These are phyloP conservation scores for Drosophila gaucha DNA, from an alignment of 2,888 invertebrate genomes.

Conservation along the genomic window DNA sequence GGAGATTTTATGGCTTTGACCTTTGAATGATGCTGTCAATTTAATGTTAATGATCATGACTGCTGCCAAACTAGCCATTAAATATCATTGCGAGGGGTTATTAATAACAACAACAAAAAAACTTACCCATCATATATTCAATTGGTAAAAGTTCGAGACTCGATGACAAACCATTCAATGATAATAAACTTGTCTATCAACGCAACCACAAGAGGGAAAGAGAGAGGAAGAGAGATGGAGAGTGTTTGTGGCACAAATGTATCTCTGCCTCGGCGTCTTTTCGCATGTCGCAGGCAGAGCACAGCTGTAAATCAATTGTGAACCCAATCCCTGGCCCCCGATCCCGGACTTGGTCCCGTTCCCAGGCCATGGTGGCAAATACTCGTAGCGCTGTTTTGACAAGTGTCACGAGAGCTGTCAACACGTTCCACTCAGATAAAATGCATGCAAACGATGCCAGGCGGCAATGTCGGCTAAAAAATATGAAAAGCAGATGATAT, in stretches of 20 bases:
- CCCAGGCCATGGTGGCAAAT: constrained; percentile 48
- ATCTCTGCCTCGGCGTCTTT: constrained; percentile 18
- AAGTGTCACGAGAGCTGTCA: constrained; percentile 76
- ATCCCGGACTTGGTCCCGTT: neutral
- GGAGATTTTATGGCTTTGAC: constrained; percentile 66
- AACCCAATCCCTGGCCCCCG: neutral
- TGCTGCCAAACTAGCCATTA: constrained; percentile 49
- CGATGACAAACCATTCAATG: constrained; percentile 46
- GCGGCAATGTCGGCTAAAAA: neutral
- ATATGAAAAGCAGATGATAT: constrained; percentile 1
- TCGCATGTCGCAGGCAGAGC: constrained; percentile 4
- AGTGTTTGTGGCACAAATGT: constrained; percentile 10
- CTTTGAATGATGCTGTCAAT: constrained; percentile 59
- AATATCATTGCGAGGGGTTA: constrained; percentile 46
- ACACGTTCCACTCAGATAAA: constrained; percentile 53
- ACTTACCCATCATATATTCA: constrained; percentile 59
- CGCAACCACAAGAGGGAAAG: constrained; percentile 1
- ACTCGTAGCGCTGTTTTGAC: constrained; percentile 63
- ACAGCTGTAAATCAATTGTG: constrained; percentile 58
- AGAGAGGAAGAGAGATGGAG: neutral
- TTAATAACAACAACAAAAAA: constrained; percentile 68
- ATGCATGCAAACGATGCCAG: constrained; percentile 27
- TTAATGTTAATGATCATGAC: constrained; percentile 64
- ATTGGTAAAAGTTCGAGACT: constrained; percentile 46
- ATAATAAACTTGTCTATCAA: constrained; percentile 66